Evolutionary conservation across 2,113 vertebrate species (phyloP).

Genomic region (Rissa tridactyla): DNA sequence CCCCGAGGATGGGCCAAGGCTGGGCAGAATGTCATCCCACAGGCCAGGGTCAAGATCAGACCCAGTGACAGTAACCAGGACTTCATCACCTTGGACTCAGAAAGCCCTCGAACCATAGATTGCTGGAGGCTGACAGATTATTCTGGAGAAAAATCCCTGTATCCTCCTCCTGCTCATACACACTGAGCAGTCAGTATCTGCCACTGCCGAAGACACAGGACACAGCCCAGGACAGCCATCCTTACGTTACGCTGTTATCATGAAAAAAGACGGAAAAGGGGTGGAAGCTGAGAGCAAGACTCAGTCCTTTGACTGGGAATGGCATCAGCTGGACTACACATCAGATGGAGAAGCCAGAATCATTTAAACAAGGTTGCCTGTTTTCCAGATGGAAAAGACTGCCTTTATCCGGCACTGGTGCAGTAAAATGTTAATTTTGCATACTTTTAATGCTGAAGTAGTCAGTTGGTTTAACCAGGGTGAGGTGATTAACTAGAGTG

Average conservation of each 20-base stretch:
- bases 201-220: background rate
- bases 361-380: background rate
- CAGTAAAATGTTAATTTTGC: slow-evolving; percentile 12
- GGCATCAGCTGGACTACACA: background rate
- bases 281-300: background rate
- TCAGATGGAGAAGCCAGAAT: background rate
- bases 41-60: background rate
- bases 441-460: background rate
- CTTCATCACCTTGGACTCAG: background rate
- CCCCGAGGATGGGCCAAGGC: accelerated
- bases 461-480: background rate
- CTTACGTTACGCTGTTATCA: background rate
- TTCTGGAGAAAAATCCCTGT: background rate
- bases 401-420: background rate
- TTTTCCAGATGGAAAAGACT: background rate
- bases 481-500: slow-evolving; percentile 24
- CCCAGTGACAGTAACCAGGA: background rate
- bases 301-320: background rate
- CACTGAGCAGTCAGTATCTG: background rate
- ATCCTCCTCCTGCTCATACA: background rate
- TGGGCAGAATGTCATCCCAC: background rate
- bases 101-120: background rate
- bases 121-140: background rate
- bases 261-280: background rate
- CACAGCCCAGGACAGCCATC: background rate